Conservation (phyloP, 2,113 vertebrate genomes). For the Anolis carolinensis region DNA sequence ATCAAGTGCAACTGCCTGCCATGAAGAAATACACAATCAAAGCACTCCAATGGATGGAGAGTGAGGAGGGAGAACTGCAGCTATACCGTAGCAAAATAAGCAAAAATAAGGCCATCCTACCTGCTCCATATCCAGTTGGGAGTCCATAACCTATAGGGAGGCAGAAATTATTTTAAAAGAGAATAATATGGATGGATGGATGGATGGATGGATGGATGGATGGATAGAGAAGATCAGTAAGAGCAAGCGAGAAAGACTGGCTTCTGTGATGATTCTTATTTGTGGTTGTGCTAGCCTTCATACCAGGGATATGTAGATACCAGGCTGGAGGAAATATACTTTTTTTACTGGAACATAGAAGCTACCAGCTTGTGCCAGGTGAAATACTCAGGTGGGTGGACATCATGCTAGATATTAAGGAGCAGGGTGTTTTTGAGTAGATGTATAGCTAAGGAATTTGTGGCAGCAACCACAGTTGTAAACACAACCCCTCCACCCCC, state of each 20-base stretch:
- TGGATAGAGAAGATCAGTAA: background rate
- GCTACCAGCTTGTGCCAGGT: too few relatives aligned
- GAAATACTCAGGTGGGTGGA: too few relatives aligned
- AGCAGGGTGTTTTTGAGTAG: too few relatives aligned
- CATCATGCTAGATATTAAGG: too few relatives aligned
- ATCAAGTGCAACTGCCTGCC: too few relatives aligned
- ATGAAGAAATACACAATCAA: too few relatives aligned
- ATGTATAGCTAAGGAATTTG: too few relatives aligned
- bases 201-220: too few relatives aligned
- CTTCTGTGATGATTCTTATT: background rate
- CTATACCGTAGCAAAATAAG: background rate
- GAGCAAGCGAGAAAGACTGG: background rate
- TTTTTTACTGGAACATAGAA: too few relatives aligned
- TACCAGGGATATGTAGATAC: background rate
- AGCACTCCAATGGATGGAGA: background rate
- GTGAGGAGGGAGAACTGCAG: background rate
- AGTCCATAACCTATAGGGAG: conserved; percentile 14
- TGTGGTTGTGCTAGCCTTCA: background rate
- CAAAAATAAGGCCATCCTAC: background rate
- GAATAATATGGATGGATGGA: background rate
- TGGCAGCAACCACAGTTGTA: too few relatives aligned
- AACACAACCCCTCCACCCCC: too few relatives aligned
- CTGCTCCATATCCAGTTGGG: conserved; percentile 20
- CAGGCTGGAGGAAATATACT: background rate
- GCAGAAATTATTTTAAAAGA: background rate